Evolutionary conservation across 1,140 invertebrate genomes (phyloP), one percentile per base, ranked within the genome.

Genomic region (Drosophila varians): DNA sequence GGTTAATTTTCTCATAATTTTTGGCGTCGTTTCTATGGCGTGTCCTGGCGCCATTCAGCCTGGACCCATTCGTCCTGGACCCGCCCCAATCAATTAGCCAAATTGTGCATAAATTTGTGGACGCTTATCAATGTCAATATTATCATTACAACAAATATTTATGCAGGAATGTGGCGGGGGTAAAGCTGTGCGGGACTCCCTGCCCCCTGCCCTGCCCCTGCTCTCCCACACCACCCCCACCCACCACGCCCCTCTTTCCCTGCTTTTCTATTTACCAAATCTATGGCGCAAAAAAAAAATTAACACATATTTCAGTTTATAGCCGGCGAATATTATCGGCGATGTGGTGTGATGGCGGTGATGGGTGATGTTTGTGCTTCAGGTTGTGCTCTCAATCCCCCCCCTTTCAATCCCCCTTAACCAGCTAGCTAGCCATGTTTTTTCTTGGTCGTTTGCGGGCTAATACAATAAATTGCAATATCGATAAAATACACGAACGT

Each of bases 101-200:
- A 87, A 87, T 87, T 87, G 82, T 87, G 82, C 82, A 87, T 87
- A 87, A 87, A 87, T 87, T 87, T 87, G 82, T 68, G 77, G 64
- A 82, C 82, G 82, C 82, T 87, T 87, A 87, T 87, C 82, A 87
- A 87, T 82, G 82, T 86, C 82, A 87, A 87, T 87, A 87, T 82
- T 82, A 87, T 87, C 74, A 87, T 87, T 86, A 82, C 65, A 86
- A 82, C 82, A 87, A 87, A 82, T 82, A 83, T 62, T 71, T 74
- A 47, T 57, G 26, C n/a, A 26, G 34, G 12, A n/a, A 28, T 28
- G 28, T 11, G 6, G 28, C 28, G 28, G 28, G 28, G n/a, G n/a
- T n/a, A 31, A 12, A 12, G 1, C n/a, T 4, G 11, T 3, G 1
- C 8, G n/a, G n/a, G n/a, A n/a, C n/a, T n/a, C n/a, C n/a, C n/a